Conservation (phyloP, 1,140 invertebrate species). For the Drosophila nebulosa region DNA sequence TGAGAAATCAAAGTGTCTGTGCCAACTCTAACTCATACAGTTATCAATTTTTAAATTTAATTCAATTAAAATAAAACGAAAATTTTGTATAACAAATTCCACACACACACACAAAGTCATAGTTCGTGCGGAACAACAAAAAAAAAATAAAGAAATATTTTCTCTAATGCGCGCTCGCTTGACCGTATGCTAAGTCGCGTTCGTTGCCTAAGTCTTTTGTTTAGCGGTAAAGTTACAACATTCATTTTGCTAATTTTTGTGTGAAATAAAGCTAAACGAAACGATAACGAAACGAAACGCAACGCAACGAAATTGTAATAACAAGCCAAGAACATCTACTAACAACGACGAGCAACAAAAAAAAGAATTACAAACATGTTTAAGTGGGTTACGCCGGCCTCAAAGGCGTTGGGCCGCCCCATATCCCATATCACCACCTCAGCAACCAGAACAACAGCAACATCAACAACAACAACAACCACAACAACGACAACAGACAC, state of each 20-base stretch:
- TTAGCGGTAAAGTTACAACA: slow-evolving; percentile 51
- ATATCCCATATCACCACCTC: slow-evolving; percentile 5
- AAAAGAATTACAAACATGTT: slow-evolving; percentile 61
- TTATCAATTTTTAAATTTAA: background rate
- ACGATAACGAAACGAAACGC: slow-evolving; percentile 31
- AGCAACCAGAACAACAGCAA: slow-evolving; percentile 26
- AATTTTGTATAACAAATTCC: background rate
- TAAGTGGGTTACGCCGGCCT: slow-evolving; percentile 77
- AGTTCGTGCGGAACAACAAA: slow-evolving; percentile 6
- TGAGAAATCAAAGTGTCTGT: background rate
- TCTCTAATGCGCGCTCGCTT: slow-evolving; percentile 17
- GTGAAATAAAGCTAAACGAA: slow-evolving; percentile 30
- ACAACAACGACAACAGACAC: slow-evolving; percentile 17
- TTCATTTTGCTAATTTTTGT: slow-evolving; percentile 40
- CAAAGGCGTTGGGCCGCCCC: slow-evolving; percentile 47
- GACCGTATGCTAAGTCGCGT: slow-evolving; percentile 41
- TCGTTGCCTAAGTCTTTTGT: slow-evolving; percentile 66
- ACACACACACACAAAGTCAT: background rate
- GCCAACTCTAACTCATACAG: background rate
- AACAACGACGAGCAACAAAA: slow-evolving; percentile 15
- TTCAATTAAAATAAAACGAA: background rate
- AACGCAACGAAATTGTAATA: slow-evolving; percentile 22
- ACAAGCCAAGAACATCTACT: slow-evolving; percentile 39
- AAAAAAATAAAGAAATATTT: slow-evolving; percentile 6
- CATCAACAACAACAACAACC: slow-evolving; percentile 6